Base-by-base conservation (phyloP, 2,797 vertebrate species). In the Pygocentrus nattereri region DNA sequence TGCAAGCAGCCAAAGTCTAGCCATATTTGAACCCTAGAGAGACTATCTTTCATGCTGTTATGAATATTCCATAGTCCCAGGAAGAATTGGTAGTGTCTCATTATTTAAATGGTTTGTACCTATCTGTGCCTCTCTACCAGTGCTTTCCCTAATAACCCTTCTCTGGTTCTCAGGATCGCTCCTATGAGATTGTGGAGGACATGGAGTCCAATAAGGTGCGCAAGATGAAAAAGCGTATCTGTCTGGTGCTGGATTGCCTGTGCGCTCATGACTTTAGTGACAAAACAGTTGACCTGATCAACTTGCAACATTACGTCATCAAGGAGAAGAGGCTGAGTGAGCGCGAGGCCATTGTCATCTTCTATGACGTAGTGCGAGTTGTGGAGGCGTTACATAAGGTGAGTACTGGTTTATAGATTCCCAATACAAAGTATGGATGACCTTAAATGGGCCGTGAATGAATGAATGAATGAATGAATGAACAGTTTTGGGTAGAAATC, bases 371-470 rank as follows among this genome's bases (percentile, higher is more conserved):
- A 86, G 98, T 99, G 88, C 96, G 98, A 11, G 97, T 99, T 84
- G 98, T 99, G 80, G 98, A 99, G 90, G 97, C 98, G 79, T 94
- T 99, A 87, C 98, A 99, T 88, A 99, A 99, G 97, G 98, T 99
- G 80, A 91, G 74, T 23, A 38, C 0, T 65, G 15, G 3, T 13
- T 59, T 62, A 21, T 47, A 12, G 25, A n/a, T n/a, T n/a, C n/a
- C n/a, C n/a, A n/a, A n/a, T n/a, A n/a, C n/a, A n/a, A n/a, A n/a
- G n/a, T n/a, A n/a, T n/a, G n/a, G n/a, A n/a, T n/a, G n/a, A n/a
- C n/a, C n/a, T n/a, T n/a, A n/a, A n/a, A n/a, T n/a, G n/a, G n/a
- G n/a, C n/a, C n/a, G n/a, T n/a, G n/a, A n/a, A n/a, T n/a, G n/a
- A n/a, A n/a, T n/a, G n/a, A n/a, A n/a, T n/a, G n/a, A n/a, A n/a